phyloP scores from a whole-genome alignment of 2,888 invertebrate genomes.

The Caenorhabditis doughertyi region DNA sequence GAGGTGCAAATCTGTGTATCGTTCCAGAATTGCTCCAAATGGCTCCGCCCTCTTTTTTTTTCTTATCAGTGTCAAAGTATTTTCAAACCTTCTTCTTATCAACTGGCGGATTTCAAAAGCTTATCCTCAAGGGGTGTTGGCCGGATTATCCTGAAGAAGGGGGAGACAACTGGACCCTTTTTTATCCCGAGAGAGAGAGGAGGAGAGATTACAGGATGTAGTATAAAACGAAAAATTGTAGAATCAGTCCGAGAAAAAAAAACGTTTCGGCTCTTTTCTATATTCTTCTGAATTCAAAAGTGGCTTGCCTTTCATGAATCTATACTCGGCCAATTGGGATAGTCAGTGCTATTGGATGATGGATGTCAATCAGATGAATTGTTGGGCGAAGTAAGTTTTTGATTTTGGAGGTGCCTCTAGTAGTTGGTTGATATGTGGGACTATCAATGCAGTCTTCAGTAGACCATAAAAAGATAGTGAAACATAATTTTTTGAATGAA shows the following conservation, averaged over 20 bases:
- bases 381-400: neutral
- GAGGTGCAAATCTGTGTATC: slow-evolving; percentile 42
- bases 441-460: no score
- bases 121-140: no score
- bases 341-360: slow-evolving; percentile 34
- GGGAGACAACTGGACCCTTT: slow-evolving; percentile 45
- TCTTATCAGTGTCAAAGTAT: neutral
- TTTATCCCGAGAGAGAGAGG: slow-evolving; percentile 8
- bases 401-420: no score
- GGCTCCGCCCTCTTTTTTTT: slow-evolving; percentile 2
- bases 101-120: neutral
- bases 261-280: no score
- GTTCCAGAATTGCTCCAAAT: slow-evolving; percentile 26
- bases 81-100: neutral
- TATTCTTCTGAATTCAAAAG: neutral
- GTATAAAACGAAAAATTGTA: slow-evolving; percentile 4
- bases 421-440: no score
- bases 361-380: slow-evolving; percentile 14
- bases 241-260: neutral
- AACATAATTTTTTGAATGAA: no score
- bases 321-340: slow-evolving; percentile 15
- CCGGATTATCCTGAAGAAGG: no score
- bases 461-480: no score
- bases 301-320: slow-evolving; percentile 33
- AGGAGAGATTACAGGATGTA: neutral